These are phyloP conservation scores for Rhombomys opimus DNA, from an alignment of 2,113 vertebrate species.

Conservation along the genomic window DNA sequence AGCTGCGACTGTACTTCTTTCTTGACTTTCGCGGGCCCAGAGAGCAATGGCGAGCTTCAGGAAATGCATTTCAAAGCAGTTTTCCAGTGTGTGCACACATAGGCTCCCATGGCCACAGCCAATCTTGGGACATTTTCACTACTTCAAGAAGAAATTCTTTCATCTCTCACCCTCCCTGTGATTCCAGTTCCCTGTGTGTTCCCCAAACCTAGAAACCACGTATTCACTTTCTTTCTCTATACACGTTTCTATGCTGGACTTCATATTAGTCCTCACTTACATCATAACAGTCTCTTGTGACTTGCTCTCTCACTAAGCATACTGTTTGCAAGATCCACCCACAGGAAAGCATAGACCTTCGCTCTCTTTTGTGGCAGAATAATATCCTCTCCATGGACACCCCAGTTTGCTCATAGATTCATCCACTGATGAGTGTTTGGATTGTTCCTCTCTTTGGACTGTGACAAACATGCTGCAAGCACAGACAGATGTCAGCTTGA, in stretches of 20 bases:
- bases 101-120: neutral
- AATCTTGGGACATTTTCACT: neutral
- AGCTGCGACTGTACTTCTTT: neutral
- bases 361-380: neutral
- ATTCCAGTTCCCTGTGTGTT: neutral
- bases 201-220: neutral
- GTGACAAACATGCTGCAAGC: neutral
- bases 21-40: neutral
- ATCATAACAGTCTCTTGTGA: neutral
- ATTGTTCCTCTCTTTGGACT: neutral
- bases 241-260: neutral
- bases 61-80: neutral
- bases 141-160: neutral
- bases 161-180: rapidly evolving
- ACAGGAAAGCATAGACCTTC: neutral
- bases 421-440: neutral
- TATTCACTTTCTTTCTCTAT: neutral
- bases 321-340: neutral
- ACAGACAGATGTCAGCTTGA: neutral
- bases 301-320: neutral
- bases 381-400: neutral
- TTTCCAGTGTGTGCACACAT: neutral
- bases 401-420: neutral
- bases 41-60: neutral
- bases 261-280: neutral